Percentiles rank a stretch among this genome's conserved stretches.
These are phyloP conservation scores for Aproaerema taeniolella DNA, from an alignment of 2,888 invertebrate genomes.

Conservation along the genomic window DNA sequence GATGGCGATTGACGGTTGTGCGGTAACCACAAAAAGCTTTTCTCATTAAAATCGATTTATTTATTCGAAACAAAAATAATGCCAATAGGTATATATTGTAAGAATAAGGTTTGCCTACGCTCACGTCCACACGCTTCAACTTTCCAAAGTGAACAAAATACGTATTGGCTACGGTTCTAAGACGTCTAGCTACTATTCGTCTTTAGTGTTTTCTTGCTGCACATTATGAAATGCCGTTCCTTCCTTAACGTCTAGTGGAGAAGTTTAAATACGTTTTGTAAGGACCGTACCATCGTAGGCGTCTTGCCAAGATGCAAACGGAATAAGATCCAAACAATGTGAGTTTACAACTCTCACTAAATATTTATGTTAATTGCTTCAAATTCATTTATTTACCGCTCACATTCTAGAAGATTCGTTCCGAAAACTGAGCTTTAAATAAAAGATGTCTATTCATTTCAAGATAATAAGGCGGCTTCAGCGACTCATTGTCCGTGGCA, in stretches of 20 bases:
- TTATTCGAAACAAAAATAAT: too few species aligned
- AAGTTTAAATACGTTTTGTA: slow-evolving; percentile 45
- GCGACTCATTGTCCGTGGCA: slow-evolving; percentile 62
- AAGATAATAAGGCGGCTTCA: slow-evolving; percentile 49
- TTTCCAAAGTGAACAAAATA: slow-evolving; percentile 39
- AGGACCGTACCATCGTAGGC: slow-evolving; percentile 43
- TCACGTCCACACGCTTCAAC: slow-evolving; percentile 30
- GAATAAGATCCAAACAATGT: slow-evolving; percentile 33
- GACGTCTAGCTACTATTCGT: slow-evolving; percentile 16
- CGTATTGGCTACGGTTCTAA: slow-evolving; percentile 27
- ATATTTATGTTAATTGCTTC: slow-evolving; percentile 24
- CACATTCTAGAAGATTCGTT: slow-evolving; percentile 13
- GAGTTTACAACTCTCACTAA: slow-evolving; percentile 21
- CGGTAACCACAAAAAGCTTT: slow-evolving; percentile 2
- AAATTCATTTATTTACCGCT: slow-evolving; percentile 15
- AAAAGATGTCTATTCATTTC: slow-evolving; percentile 44
- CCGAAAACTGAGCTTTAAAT: slow-evolving; percentile 29
- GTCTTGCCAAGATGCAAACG: slow-evolving; percentile 45
- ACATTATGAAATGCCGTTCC: slow-evolving; percentile 40
- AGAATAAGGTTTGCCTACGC: slow-evolving; percentile 2
- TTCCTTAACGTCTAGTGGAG: slow-evolving; percentile 42
- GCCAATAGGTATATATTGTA: too few species aligned
- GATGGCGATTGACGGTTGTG: slow-evolving; percentile 7
- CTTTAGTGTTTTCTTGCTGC: slow-evolving; percentile 26
- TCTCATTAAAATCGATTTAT: too few species aligned